Conservation (phyloP, 2,113 vertebrate species). For the Dipodomys spectabilis region DNA sequence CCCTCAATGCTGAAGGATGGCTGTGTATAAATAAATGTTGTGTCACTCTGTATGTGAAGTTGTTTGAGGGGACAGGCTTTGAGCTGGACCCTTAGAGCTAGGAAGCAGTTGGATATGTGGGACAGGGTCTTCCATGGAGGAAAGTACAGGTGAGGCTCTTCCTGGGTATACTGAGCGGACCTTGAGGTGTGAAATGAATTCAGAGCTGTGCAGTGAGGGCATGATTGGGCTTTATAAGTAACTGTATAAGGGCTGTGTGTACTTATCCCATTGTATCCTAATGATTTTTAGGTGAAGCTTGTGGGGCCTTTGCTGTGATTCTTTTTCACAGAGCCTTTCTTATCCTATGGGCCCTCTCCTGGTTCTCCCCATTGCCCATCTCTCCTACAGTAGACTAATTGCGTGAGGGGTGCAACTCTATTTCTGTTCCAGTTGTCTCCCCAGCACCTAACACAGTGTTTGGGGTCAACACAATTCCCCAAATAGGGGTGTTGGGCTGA, state of each 20-base stretch:
- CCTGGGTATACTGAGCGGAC: background rate
- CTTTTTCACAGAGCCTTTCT: too few relatives aligned
- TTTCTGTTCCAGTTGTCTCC: too few relatives aligned
- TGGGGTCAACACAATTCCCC: background rate
- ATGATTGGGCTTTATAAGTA: too few relatives aligned
- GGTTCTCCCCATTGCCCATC: too few relatives aligned
- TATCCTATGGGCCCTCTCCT: too few relatives aligned
- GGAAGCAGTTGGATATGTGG: background rate
- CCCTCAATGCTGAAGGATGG: background rate
- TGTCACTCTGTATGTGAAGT: fast-evolving
- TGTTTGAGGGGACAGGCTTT: background rate
- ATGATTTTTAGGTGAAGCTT: slow-evolving; percentile 70
- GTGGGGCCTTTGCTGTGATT: too few relatives aligned
- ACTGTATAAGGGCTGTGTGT: background rate
- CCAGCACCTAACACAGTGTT: background rate
- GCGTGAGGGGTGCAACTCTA: too few relatives aligned
- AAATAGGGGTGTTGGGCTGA: too few relatives aligned
- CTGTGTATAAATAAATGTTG: background rate
- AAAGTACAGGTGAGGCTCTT: background rate
- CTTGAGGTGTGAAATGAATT: background rate
- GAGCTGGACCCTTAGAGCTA: background rate
- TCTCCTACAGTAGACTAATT: too few relatives aligned
- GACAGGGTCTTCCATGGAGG: background rate
- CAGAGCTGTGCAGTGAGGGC: background rate
- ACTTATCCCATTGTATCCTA: background rate